Conservation (phyloP, 53 echinoderm and acorn worm species). For the Temnopleurus reevesii region DNA sequence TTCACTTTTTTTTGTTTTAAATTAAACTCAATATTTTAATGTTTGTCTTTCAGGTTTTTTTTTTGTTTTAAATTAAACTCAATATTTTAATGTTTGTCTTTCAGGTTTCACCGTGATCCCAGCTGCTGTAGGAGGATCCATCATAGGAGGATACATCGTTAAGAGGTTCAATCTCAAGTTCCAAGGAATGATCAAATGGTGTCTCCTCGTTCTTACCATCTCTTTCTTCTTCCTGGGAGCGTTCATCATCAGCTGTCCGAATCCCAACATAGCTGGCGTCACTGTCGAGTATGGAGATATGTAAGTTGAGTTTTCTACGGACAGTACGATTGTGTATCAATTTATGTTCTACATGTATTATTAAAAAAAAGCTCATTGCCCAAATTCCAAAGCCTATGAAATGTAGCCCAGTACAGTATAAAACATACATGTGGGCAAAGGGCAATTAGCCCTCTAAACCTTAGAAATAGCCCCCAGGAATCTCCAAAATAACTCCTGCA, state of each 20-base stretch:
- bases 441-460: too few relatives aligned
- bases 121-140: constrained; percentile 85
- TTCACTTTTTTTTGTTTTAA: not conserved
- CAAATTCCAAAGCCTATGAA: too few relatives aligned
- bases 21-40: not conserved
- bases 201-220: constrained; percentile 67
- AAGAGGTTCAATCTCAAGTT: constrained; percentile 83
- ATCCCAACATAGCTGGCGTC: constrained; percentile 81
- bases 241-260: constrained; percentile 85
- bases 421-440: too few relatives aligned
- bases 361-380: too few relatives aligned
- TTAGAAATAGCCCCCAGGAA: too few relatives aligned
- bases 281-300: constrained; percentile 75
- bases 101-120: constrained; percentile 91
- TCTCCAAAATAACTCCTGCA: too few relatives aligned
- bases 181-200: constrained; percentile 92
- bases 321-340: too few relatives aligned
- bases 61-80: not conserved
- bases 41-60: constrained; percentile 51
- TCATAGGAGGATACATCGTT: constrained; percentile 91
- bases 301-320: constrained; percentile 66
- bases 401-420: too few relatives aligned
- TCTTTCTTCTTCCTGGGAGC: constrained; percentile 79
- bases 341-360: too few relatives aligned
- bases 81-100: not conserved